Conservation (phyloP, 2,113 vertebrate genomes). For the Scopus umbretta region DNA sequence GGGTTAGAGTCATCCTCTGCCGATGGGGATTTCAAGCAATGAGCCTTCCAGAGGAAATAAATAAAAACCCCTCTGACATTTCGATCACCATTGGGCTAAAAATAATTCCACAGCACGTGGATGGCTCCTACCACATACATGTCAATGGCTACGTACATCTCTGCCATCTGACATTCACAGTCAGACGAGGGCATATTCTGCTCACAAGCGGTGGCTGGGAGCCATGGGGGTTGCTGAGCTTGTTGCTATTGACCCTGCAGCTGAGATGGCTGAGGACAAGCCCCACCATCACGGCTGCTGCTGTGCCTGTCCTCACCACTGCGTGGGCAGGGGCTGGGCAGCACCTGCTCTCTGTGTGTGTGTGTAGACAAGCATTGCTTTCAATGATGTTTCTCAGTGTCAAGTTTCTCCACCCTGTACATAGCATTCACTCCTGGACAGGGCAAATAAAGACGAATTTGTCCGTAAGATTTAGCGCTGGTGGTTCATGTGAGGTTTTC, state of each 20-base stretch:
- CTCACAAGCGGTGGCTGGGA: neutral
- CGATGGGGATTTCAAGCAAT: neutral
- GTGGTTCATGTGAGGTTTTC: neutral
- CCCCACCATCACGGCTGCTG: fast-evolving
- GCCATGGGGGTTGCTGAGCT: fast-evolving
- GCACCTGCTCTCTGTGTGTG: neutral
- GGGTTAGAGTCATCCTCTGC: neutral
- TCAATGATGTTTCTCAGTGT: neutral
- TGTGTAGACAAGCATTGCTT: neutral
- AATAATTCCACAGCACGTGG: neutral
- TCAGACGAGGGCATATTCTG: neutral
- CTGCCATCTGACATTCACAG: neutral
- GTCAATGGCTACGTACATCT: neutral
- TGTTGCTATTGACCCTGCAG: neutral
- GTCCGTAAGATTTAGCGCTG: neutral
- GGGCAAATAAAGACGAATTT: neutral
- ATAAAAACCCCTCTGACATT: neutral
- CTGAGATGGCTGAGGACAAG: neutral
- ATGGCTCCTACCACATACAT: neutral
- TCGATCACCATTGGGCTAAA: neutral
- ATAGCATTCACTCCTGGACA: neutral
- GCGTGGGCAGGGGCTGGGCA: fast-evolving
- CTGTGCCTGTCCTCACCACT: neutral
- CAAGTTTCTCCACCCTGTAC: neutral
- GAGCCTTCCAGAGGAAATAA: neutral